Evolutionary conservation across 2,113 vertebrate genomes (phyloP).

Genomic region (Mohoua ochrocephala): DNA sequence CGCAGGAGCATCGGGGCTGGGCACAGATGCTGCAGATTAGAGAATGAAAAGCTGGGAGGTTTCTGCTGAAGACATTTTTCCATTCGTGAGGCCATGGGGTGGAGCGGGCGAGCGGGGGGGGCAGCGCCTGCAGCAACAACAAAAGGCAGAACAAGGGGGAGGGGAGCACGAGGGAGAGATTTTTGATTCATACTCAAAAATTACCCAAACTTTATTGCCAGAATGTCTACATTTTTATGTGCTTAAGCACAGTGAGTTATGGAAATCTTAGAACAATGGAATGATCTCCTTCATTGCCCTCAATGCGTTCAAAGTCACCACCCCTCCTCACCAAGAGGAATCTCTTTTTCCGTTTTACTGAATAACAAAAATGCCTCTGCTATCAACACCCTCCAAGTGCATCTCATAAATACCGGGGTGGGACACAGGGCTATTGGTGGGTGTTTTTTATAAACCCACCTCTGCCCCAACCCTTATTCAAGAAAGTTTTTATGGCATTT

Average conservation of each 20-base stretch:
- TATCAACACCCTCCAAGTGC: slow-evolving; percentile 25
- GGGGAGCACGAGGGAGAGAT: slow-evolving; percentile 33
- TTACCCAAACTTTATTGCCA: slow-evolving; percentile 60
- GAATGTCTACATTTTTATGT: slow-evolving; percentile 65
- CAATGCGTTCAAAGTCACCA: not conserved
- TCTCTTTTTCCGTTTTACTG: slow-evolving; percentile 31
- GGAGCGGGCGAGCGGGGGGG: not conserved
- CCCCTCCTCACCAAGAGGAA: slow-evolving; percentile 16
- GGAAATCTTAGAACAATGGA: slow-evolving; percentile 69
- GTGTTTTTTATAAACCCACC: not conserved
- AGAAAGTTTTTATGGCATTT: not conserved
- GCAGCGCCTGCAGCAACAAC: slow-evolving; percentile 36
- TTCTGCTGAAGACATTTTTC: slow-evolving; percentile 60
- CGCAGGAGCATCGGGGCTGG: not conserved
- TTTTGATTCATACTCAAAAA: slow-evolving; percentile 62
- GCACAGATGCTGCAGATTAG: slow-evolving; percentile 59
- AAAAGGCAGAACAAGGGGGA: slow-evolving; percentile 1
- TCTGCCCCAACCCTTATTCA: not conserved
- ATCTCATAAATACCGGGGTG: slow-evolving; percentile 52
- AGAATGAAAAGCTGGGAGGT: slow-evolving; percentile 11
- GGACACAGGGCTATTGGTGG: not conserved
- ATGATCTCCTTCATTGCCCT: slow-evolving; percentile 54
- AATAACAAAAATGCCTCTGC: slow-evolving; percentile 37
- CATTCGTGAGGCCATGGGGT: slow-evolving; percentile 22
- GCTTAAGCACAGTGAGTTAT: slow-evolving; percentile 66